Evolutionary conservation across 1,140 invertebrate genomes (phyloP).

Genomic region (Ectropis grisescens): DNA sequence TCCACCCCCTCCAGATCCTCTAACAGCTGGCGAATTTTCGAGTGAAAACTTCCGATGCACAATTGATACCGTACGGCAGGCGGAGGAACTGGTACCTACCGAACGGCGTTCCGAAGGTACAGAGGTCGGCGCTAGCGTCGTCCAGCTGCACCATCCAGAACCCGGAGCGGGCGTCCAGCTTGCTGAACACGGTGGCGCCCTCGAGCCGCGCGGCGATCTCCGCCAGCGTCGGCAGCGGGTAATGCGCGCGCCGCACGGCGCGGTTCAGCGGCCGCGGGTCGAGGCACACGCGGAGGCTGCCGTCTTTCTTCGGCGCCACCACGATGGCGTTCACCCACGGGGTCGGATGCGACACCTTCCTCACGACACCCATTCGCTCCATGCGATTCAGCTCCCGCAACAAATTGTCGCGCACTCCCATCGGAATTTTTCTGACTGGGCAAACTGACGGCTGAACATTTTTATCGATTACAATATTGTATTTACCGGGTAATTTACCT

Average conservation of each 20-base stretch:
- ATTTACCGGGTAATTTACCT: too few relatives aligned
- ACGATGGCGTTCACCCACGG: neutral
- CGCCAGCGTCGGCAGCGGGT: neutral
- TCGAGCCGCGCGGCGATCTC: neutral
- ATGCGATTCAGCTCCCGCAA: too few relatives aligned
- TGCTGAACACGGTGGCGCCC: neutral
- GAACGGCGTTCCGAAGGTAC: neutral
- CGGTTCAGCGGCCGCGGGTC: neutral
- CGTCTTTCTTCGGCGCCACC: neutral
- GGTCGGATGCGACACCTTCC: neutral
- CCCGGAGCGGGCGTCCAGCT: neutral
- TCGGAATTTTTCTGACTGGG: too few relatives aligned
- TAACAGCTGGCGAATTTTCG: neutral
- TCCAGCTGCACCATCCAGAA: neutral
- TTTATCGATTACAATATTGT: too few relatives aligned
- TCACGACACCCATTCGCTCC: neutral
- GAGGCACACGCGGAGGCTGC: neutral
- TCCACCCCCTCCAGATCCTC: too few relatives aligned
- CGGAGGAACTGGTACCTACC: neutral
- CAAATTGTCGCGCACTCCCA: too few relatives aligned
- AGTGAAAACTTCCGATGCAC: neutral
- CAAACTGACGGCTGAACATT: too few relatives aligned
- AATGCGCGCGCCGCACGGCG: neutral
- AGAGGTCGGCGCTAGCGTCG: neutral
- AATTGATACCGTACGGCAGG: neutral